Conservation (phyloP, 2,797 vertebrate genomes). For the Aselliscus stoliczkanus region DNA sequence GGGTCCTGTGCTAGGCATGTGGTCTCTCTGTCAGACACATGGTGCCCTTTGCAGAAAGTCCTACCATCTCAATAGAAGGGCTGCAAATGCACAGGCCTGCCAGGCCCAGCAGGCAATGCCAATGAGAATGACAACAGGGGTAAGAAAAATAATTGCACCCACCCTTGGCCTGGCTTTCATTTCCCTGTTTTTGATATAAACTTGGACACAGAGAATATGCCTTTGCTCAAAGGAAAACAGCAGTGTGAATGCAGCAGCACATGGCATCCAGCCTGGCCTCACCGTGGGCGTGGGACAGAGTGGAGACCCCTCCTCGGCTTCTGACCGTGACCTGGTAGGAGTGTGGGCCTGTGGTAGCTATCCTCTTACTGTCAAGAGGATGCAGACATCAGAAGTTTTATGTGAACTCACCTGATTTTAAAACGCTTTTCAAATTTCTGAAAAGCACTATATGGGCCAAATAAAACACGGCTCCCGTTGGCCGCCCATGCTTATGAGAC, state of each 20-base stretch:
- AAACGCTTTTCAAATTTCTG: slow-evolving; percentile 18
- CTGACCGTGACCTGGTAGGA: background rate
- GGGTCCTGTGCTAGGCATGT: background rate
- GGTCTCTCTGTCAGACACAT: background rate
- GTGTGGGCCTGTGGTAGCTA: background rate
- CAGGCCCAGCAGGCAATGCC: background rate
- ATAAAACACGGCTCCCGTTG: background rate
- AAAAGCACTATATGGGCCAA: background rate
- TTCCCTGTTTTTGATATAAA: background rate
- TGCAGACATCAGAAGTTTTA: background rate
- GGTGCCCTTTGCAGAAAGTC: background rate
- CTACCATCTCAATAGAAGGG: background rate
- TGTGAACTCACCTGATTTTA: background rate
- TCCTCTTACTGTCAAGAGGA: background rate
- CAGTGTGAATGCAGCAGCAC: accelerated
- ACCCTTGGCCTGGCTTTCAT: background rate
- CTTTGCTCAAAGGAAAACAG: background rate
- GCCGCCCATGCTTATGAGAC: background rate
- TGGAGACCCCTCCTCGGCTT: background rate
- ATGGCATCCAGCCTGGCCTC: background rate
- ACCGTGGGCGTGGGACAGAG: accelerated
- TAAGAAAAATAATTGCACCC: background rate
- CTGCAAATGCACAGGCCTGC: background rate
- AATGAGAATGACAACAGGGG: background rate
- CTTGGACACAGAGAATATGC: background rate